Evolutionary conservation across 2,797 vertebrate genomes (phyloP).

Genomic region (Galago senegalensis): DNA sequence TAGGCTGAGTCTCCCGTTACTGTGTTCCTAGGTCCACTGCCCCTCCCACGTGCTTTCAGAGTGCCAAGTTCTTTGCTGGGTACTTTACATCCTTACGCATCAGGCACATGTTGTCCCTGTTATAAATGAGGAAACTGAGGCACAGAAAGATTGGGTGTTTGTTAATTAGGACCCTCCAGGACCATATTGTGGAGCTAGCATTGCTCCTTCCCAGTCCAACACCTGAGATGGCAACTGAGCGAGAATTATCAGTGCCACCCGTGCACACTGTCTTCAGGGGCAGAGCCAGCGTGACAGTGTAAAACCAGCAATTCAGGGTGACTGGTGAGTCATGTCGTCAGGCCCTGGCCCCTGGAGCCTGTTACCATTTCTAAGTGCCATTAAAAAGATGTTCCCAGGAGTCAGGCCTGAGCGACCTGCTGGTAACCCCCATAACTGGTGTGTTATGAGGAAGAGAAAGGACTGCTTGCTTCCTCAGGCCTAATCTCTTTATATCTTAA

Average conservation of each 20-base stretch:
- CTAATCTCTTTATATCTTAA: background rate
- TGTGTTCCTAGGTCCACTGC: background rate
- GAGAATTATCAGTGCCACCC: background rate
- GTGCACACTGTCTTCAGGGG: too few relatives aligned
- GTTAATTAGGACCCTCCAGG: background rate
- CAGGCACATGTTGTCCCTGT: background rate
- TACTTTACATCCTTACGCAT: background rate
- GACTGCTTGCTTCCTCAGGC: background rate
- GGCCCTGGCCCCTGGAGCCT: background rate
- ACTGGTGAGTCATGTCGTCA: background rate
- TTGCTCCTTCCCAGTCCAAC: background rate
- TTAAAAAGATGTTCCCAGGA: conserved; percentile 4
- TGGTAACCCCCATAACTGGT: background rate
- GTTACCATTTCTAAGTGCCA: background rate
- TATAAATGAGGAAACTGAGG: background rate
- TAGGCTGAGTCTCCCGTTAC: background rate
- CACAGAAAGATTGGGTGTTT: background rate
- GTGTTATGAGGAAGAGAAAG: background rate
- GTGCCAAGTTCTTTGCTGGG: background rate
- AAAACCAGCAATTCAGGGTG: background rate
- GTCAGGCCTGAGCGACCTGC: background rate
- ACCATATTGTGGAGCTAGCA: background rate
- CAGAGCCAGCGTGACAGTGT: background rate
- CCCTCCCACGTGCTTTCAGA: background rate
- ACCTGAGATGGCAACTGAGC: background rate